Percentiles rank a stretch among this genome's conserved stretches.
phyloP scores from a whole-genome alignment of 1,140 invertebrate genomes.

The Diachasmimorpha longicaudata region DNA sequence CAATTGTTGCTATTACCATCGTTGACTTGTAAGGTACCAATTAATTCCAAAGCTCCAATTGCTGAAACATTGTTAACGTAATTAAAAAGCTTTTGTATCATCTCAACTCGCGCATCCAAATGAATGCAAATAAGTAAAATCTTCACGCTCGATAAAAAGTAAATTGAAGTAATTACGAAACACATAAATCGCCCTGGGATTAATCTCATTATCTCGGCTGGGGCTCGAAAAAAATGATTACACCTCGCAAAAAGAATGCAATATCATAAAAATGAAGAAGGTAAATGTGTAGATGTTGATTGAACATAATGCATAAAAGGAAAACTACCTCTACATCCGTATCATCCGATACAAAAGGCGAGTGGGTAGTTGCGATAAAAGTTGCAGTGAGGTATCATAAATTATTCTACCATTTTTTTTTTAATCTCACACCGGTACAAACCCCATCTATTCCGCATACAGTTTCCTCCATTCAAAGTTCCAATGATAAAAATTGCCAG shows the following conservation, averaged over 20 bases:
- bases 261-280: neutral
- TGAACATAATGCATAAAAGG: neutral
- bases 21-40: no score
- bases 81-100: no score
- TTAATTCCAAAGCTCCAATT: no score
- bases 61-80: no score
- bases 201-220: neutral
- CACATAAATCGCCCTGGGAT: neutral
- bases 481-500: neutral
- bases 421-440: neutral
- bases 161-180: no score
- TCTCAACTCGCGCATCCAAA: no score
- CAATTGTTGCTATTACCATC: no score
- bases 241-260: neutral
- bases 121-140: no score
- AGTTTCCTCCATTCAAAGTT: neutral
- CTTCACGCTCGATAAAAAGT: no score
- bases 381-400: neutral
- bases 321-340: neutral
- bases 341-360: neutral
- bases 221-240: neutral
- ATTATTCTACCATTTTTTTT: neutral
- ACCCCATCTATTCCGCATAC: neutral
- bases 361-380: neutral
- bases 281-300: neutral